These are phyloP conservation scores for Tangara arthus DNA, from an alignment of 2,797 vertebrate species.

Conservation along the genomic window DNA sequence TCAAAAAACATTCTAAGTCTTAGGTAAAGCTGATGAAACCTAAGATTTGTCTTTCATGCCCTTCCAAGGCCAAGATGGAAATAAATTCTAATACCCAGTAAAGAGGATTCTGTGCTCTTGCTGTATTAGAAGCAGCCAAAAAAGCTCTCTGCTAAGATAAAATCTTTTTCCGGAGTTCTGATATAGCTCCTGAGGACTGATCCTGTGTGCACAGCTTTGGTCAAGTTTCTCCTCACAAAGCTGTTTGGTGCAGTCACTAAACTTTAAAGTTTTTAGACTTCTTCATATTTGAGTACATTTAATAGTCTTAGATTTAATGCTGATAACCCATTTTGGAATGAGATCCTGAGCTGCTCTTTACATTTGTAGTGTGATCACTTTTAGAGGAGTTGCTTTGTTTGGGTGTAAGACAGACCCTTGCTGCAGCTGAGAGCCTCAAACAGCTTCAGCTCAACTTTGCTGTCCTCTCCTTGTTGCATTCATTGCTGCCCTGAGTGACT, in stretches of 20 bases:
- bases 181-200: not conserved
- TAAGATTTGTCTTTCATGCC: slow-evolving; percentile 4
- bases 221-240: not conserved
- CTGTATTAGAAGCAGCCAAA: not conserved
- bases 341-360: not conserved
- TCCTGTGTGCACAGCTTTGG: not conserved
- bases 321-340: not conserved
- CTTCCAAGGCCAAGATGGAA: not conserved
- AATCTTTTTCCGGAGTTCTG: not conserved
- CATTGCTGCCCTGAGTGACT: not conserved
- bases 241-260: not conserved
- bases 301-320: not conserved
- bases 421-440: not conserved
- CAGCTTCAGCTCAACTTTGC: not conserved
- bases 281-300: not conserved
- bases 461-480: not conserved
- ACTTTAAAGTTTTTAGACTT: not conserved
- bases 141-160: not conserved
- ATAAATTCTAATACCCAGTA: not conserved
- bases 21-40: not conserved
- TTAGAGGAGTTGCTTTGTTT: not conserved
- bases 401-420: not conserved
- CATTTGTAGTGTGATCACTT: not conserved
- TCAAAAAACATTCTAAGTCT: not conserved
- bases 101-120: not conserved